These are phyloP conservation scores for Cosmopolites sordidus DNA, from an alignment of 2,888 invertebrate genomes.

Conservation along the genomic window DNA sequence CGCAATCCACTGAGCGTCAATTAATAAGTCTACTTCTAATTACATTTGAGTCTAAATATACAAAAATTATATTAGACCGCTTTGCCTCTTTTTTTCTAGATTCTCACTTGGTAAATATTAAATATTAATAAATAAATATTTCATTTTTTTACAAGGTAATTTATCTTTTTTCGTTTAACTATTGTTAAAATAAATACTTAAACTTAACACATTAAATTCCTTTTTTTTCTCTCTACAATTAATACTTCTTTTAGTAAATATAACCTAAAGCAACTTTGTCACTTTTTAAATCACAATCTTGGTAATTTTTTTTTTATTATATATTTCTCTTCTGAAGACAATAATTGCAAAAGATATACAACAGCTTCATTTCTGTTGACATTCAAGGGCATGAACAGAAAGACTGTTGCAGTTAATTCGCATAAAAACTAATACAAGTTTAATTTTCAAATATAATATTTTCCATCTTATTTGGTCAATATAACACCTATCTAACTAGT, in stretches of 20 bases:
- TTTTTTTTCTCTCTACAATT: constrained; percentile 17
- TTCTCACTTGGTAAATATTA: constrained; percentile 28
- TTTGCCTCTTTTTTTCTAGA: constrained; percentile 19
- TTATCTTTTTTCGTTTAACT: constrained; percentile 20
- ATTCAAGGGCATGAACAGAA: not conserved
- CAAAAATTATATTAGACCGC: constrained; percentile 33
- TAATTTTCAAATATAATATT: constrained; percentile 8
- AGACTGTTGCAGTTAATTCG: not conserved
- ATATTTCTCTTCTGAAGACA: not conserved
- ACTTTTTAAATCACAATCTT: constrained; percentile 26
- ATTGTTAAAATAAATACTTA: constrained; percentile 21
- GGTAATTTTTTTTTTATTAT: constrained; percentile 12
- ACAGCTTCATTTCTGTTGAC: not conserved
- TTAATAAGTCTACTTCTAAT: not conserved
- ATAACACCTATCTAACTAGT: constrained; percentile 35
- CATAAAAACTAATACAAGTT: constrained; percentile 1
- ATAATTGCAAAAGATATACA: not conserved
- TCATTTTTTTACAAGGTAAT: constrained; percentile 8
- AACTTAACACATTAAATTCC: constrained; percentile 18
- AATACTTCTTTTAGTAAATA: constrained; percentile 11
- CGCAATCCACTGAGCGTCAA: not conserved
- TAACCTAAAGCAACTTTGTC: constrained; percentile 27
- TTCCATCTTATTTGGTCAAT: constrained; percentile 31
- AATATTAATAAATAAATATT: constrained; percentile 29
- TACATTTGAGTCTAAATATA: constrained; percentile 17